phyloP scores from a whole-genome alignment of 1,140 invertebrate genomes.

The Caenorhabditis elegans region WBcel235 BX284606.5:4884501-4885000 shows the following conservation, averaged over 20 bases:
- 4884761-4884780: constrained; percentile 18
- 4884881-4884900: not conserved
- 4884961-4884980: constrained; percentile 30
- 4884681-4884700: constrained; percentile 17
- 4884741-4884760: not conserved
- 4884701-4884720: not conserved
- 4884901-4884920: not conserved
- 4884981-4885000: constrained; percentile 24
- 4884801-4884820: constrained; percentile 1
- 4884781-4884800: constrained; percentile 30
- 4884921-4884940: constrained; percentile 5
- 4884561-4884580: not conserved
- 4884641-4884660: not conserved
- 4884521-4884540: too few species aligned
- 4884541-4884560: too few species aligned
- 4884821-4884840: not conserved
- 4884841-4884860: not conserved
- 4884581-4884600: constrained; percentile 1
- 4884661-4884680: constrained; percentile 3
- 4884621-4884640: constrained; percentile 30
- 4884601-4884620: constrained; percentile 33
- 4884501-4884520: too few species aligned
- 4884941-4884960: not conserved
- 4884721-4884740: constrained; percentile 7
- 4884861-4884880: not conserved